These are phyloP conservation scores for Cyrtodaria siliqua DNA, from an alignment of 2,888 invertebrate species.

Conservation along the genomic window DNA sequence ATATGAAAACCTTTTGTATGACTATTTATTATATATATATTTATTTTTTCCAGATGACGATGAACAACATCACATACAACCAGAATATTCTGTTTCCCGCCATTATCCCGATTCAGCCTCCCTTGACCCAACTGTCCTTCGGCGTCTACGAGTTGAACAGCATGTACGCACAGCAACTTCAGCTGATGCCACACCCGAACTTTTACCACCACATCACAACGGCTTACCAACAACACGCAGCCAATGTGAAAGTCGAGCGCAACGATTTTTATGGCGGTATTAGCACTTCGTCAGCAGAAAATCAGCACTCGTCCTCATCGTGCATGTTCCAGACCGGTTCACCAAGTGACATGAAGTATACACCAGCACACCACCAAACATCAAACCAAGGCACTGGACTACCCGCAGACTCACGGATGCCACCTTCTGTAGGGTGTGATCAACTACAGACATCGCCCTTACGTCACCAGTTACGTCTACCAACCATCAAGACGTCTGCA, in stretches of 20 bases:
- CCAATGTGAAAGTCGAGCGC: too few species aligned
- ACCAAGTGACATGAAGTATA: neutral
- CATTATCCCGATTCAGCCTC: constrained; percentile 1
- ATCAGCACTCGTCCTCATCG: too few species aligned
- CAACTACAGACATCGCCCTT: neutral
- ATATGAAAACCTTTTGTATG: too few species aligned
- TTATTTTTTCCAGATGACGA: constrained; percentile 13
- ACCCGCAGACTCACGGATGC: neutral
- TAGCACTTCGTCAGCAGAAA: too few species aligned
- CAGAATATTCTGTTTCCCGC: constrained; percentile 28
- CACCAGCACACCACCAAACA: neutral
- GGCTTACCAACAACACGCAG: too few species aligned
- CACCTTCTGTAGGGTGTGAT: neutral
- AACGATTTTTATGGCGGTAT: too few species aligned
- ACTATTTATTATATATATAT: too few species aligned
- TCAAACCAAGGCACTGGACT: neutral
- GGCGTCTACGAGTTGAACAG: too few species aligned
- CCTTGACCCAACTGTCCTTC: too few species aligned
- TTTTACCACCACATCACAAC: neutral
- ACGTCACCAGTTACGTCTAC: constrained; percentile 38
- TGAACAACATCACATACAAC: constrained; percentile 10
- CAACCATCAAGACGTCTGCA: constrained; percentile 41
- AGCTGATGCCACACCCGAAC: neutral
- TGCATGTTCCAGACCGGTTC: too few species aligned
- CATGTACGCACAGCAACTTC: neutral